These are phyloP conservation scores for Taphrorychus bicolor DNA, from an alignment of 2,888 invertebrate species.

Conservation along the genomic window DNA sequence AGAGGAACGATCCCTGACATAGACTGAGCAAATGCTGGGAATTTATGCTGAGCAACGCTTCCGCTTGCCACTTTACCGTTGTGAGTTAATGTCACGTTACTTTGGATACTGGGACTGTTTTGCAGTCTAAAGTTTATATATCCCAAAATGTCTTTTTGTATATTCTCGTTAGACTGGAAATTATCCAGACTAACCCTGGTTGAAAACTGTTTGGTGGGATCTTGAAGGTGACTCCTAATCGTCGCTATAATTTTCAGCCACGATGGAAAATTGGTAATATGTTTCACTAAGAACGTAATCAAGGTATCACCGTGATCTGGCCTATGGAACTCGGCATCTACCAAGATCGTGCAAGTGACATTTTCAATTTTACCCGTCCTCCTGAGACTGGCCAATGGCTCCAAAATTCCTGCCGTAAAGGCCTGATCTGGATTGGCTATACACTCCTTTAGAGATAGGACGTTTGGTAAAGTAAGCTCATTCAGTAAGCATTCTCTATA, in stretches of 20 bases:
- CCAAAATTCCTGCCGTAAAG: constrained; percentile 85
- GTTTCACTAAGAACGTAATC: constrained; percentile 84
- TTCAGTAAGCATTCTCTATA: constrained; percentile 87
- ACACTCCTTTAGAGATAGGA: constrained; percentile 86
- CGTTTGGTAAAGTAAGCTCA: constrained; percentile 84
- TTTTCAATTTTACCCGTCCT: constrained; percentile 77
- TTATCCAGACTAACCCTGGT: constrained; percentile 78
- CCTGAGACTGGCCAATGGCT: constrained; percentile 77
- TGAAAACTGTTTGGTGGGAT: constrained; percentile 83
- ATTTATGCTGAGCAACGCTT: constrained; percentile 75
- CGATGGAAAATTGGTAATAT: constrained; percentile 78
- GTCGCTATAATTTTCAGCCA: constrained; percentile 93
- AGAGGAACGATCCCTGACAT: constrained; percentile 90
- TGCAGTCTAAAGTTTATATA: constrained; percentile 86
- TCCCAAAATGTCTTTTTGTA: constrained; percentile 86
- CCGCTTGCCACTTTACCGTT: constrained; percentile 71
- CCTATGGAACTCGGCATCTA: constrained; percentile 95
- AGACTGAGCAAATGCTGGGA: constrained; percentile 85
- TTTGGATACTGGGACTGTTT: constrained; percentile 82
- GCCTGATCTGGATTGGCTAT: constrained; percentile 91
- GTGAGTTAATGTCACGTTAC: constrained; percentile 72
- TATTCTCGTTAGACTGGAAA: constrained; percentile 70
- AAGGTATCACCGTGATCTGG: constrained; percentile 95
- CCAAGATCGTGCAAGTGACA: constrained; percentile 79
- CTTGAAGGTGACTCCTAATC: constrained; percentile 82